Base-by-base conservation (phyloP, 2,113 vertebrate species). In the Climacteris rufus region DNA sequence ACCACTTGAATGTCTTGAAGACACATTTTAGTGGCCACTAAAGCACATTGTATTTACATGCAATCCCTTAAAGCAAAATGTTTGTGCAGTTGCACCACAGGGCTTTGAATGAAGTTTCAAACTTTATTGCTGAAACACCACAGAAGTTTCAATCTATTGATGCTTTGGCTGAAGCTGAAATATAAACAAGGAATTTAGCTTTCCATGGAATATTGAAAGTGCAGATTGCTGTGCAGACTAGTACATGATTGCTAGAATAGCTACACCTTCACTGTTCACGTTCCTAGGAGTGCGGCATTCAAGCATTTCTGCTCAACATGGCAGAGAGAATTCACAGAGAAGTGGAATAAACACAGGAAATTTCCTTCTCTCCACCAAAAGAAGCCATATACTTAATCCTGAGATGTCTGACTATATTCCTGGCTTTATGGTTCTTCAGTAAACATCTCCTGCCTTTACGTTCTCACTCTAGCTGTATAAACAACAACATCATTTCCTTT, bases 41-140 rank as follows among this genome's bases (percentile, higher is more conserved):
- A 66, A 90, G 45, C 5, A 17, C 28, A 25, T 2, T 66, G 13
- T 24, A 50, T 86, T 77, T 83, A 30, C 7, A 13, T 49, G 17
- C 8, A 69, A n/a, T 14, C 22, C 24, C 44, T 87, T 66, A 82
- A 85, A 37, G 30, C 1, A 87, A 89, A 81, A 47, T 28, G 7
- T 7, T 81, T 0, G 0, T 18, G 16, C 18, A 59, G 17, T 7
- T 57, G 33, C 3, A 4, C 15, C 44, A 25, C 5, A 47, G 27
- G 22, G 23, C 28, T 89, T 54, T 30, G 40, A 71, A 78, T 6
- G 16, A 5, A 81, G 5, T 13, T 68, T 71, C 23, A 75, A 28
- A 31, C 23, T 70, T 76, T n/a, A n/a, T 82, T 4, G 0, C 53
- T 39, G 35, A 18, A 82, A 53, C n/a, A 17, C 7, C 37, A 27